phyloP scores from a whole-genome alignment of 2,113 vertebrate species.

The Nibea albiflora region DNA sequence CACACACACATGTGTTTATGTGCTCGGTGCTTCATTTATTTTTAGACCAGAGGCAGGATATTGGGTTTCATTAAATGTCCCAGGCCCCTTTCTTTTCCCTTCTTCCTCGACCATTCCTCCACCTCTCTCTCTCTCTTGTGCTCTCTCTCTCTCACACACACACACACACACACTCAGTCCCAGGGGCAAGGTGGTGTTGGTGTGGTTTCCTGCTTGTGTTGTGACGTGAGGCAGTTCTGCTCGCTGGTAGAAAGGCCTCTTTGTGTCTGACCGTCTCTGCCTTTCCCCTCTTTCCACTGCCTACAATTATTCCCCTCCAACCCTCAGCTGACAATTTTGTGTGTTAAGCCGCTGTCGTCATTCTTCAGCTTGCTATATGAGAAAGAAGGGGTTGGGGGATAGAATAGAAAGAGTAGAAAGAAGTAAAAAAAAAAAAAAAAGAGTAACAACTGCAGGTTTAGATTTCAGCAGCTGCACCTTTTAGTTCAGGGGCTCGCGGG shows the following conservation, averaged over 20 bases:
- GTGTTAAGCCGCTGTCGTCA: conserved; percentile 56
- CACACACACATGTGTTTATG: conserved; percentile 60
- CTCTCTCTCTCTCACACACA: neutral
- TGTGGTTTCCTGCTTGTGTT: conserved; percentile 78
- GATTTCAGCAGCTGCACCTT: conserved; percentile 63
- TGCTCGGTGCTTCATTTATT: conserved; percentile 76
- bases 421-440: conserved; percentile 8
- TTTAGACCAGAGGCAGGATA: conserved; percentile 79
- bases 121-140: neutral
- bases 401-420: neutral
- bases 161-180: conserved; percentile 31
- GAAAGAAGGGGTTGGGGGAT: neutral
- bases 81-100: conserved; percentile 52
- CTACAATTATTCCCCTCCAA: conserved; percentile 72
- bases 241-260: conserved; percentile 73
- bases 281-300: conserved; percentile 56
- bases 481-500: conserved; percentile 7
- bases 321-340: conserved; percentile 65
- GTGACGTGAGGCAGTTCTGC: conserved; percentile 71
- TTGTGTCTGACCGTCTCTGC: conserved; percentile 68
- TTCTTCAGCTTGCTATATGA: conserved; percentile 30
- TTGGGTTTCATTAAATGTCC: conserved; percentile 80
- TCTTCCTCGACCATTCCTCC: conserved; percentile 33
- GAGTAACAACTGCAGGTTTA: conserved; percentile 32
- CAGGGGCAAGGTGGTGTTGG: conserved; percentile 60